phyloP scores from a whole-genome alignment of 2,797 vertebrate species.

The Tenualosa ilisha region DNA sequence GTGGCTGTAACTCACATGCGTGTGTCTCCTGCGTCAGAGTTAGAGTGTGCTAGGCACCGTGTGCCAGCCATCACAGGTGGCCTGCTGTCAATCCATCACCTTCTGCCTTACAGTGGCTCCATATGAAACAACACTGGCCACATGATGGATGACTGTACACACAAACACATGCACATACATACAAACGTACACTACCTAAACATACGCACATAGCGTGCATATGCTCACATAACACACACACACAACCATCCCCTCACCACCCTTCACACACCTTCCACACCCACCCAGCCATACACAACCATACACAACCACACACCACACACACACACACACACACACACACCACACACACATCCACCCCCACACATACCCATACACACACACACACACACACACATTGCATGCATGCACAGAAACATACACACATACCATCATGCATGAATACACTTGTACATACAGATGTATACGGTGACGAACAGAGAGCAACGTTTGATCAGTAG shows the following conservation, averaged over 20 bases:
- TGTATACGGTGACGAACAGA: neutral
- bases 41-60: neutral
- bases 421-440: neutral
- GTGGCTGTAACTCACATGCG: too few relatives aligned
- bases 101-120: conserved; percentile 24
- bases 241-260: neutral
- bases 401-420: neutral
- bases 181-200: neutral
- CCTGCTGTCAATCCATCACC: conserved; percentile 45
- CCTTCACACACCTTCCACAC: neutral
- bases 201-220: neutral
- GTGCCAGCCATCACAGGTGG: conserved; percentile 36
- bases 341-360: too few relatives aligned
- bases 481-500: neutral
- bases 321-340: neutral
- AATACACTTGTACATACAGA: neutral
- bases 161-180: neutral
- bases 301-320: neutral
- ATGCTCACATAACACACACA: too few relatives aligned
- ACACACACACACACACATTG: neutral
- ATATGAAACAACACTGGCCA: conserved; percentile 26
- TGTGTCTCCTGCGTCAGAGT: neutral
- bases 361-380: neutral
- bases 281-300: neutral
- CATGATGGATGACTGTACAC: neutral